A percentile compares a stretch with the other conserved stretches of the same genome.
phyloP scores from a whole-genome alignment of 2,888 invertebrate genomes.

The Caenorhabditis sinica region DNA sequence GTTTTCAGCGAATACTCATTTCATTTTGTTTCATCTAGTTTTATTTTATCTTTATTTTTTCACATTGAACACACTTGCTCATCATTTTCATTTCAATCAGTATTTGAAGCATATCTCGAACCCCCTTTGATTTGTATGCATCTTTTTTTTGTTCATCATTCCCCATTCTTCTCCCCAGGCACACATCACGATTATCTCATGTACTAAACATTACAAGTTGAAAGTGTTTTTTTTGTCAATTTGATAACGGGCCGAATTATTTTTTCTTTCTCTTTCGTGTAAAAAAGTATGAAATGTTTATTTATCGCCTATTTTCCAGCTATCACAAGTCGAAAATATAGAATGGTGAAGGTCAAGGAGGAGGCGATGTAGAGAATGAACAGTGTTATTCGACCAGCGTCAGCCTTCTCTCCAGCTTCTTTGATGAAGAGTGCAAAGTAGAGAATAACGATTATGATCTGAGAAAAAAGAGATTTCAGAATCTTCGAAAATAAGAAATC shows the following conservation, averaged over 20 bases:
- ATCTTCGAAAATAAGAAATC: neutral
- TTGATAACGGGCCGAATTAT: conserved; percentile 28
- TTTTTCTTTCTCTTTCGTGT: conserved; percentile 8
- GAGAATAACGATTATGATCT: conserved; percentile 5
- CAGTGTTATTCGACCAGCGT: conserved; percentile 1
- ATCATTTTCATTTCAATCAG: conserved; percentile 23
- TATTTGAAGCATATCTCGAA: conserved; percentile 33
- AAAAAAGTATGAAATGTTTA: conserved; percentile 16
- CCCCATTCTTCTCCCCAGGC: conserved; percentile 11
- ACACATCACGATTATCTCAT: conserved; percentile 27
- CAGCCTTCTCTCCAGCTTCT: neutral
- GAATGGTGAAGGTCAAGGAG: conserved; percentile 9
- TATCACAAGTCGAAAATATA: conserved; percentile 17
- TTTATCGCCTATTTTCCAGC: conserved; percentile 7
- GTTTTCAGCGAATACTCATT: conserved; percentile 32
- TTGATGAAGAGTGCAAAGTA: conserved; percentile 23
- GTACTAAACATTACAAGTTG: conserved; percentile 28
- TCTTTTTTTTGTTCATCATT: neutral
- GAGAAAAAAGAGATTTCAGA: neutral
- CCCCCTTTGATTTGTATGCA: conserved; percentile 13
- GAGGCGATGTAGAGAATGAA: conserved; percentile 18
- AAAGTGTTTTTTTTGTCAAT: conserved; percentile 5
- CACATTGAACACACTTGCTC: conserved; percentile 21
- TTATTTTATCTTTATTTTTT: conserved; percentile 6
- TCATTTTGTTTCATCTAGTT: conserved; percentile 32